Base-by-base conservation (phyloP, 2,888 invertebrate genomes). In the Eumerus sabulonum region DNA sequence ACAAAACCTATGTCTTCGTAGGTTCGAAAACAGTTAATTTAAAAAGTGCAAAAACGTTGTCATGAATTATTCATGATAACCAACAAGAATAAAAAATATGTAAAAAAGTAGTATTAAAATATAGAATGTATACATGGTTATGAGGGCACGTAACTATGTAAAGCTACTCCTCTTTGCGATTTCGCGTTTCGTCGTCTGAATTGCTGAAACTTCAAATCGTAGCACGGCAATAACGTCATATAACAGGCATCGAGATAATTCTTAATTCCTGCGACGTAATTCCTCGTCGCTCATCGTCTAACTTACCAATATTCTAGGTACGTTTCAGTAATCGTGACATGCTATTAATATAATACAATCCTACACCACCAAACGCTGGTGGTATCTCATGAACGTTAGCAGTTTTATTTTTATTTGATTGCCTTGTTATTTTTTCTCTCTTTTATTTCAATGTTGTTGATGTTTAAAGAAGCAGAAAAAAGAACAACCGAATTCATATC, bases 21-120 rank as follows among this genome's bases (percentile, higher is more conserved):
- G 19, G 54, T 35, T 36, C 48, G 54, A 57, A 51, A 77, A 77
- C 77, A 77, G 77, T 77, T 77, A 77, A 72, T 72, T 77, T 67
- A 48, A 57, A 42, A 53, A 47, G 50, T 72, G 66, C 76, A 77
- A 77, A 27, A 63, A 67, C 53, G 47, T 44, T 18, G 35, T 50
- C 48, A 77, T 77, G 77, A 77, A 77, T 77, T 42, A 77, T 77
- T 77, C 73, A 77, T 72, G 35, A 19, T 16, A 72, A 62, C 67
- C 47, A 14, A 56, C 60, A 40, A 16, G 40, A 11, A 73, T 42
- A 40, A 60, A 67, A 56, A 71, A 71, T 77, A 47, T 50, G 57
- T 67, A 77, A 60, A 54, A 17, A 68, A 40, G 35, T n/a, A n/a
- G n/a, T n/a, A n/a, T n/a, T n/a, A n/a, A n/a, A 27, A 27, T 27